Conservation (phyloP, 2,797 vertebrate species). For the Etheostoma perlongum region DNA sequence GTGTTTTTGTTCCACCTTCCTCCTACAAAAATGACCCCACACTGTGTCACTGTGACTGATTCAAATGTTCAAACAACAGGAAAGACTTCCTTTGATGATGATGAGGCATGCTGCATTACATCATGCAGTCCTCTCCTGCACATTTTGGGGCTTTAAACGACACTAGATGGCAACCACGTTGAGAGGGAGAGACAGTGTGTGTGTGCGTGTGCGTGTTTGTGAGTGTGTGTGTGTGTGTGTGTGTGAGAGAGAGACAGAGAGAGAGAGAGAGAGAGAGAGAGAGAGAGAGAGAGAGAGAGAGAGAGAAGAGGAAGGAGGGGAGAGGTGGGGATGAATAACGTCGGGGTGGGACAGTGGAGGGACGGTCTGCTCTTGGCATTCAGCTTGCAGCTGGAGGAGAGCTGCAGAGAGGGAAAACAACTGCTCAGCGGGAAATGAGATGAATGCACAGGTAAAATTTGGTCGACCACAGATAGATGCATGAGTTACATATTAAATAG, state of each 20-base stretch:
- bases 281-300: conserved; percentile 39
- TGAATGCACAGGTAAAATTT: conserved; percentile 40
- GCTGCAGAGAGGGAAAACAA: conserved; percentile 62
- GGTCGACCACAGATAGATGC: conserved; percentile 45
- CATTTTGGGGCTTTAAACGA: conserved; percentile 66
- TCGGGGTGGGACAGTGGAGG: conserved; percentile 77
- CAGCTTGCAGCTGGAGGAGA: conserved; percentile 80
- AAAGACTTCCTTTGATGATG: conserved; percentile 15
- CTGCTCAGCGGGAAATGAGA: conserved; percentile 29
- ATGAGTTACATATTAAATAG: conserved; percentile 15
- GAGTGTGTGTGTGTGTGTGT: background rate
- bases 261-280: conserved; percentile 11
- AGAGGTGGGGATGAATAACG: conserved; percentile 65
- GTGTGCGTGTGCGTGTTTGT: conserved; percentile 10
- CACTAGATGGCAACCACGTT: conserved; percentile 88
- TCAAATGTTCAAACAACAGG: conserved; percentile 26
- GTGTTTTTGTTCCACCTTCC: background rate
- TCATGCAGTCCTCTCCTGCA: conserved; percentile 63
- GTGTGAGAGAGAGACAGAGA: conserved; percentile 1
- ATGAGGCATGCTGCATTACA: conserved; percentile 70
- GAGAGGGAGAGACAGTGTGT: conserved; percentile 53
- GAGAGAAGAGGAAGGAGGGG: background rate
- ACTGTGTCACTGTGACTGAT: conserved; percentile 21
- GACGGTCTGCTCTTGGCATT: conserved; percentile 70
- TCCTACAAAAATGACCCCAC: conserved; percentile 4